Evolutionary conservation across 2,113 vertebrate genomes (phyloP), one percentile per base, ranked within the genome.

Genomic region (Myodes glareolus): DNA sequence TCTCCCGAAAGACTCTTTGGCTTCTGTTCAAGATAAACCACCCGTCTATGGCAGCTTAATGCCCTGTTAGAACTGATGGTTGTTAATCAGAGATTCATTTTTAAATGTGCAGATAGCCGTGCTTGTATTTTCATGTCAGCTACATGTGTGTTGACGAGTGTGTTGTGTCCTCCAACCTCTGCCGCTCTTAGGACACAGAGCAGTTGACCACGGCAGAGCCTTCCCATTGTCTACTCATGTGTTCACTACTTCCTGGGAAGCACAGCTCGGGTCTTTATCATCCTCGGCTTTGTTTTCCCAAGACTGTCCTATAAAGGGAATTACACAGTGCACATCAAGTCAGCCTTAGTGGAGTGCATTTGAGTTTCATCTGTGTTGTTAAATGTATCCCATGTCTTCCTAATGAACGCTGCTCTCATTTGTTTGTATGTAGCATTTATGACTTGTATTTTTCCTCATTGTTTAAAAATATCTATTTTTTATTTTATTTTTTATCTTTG

Each of bases 401-500:
- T 76, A 78, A 45, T 63, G 29, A 86, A 5, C 50, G 27, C 5
- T 84, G 33, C 73, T 63, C 73, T n/a, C 14, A 33, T 42, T 85
- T 8, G 7, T 80, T 19, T 80, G 8, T 19, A 2, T 85, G 21
- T 50, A 65, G 5, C 9, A 45, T 72, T 94, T 14, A 14, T 65
- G 39, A 80, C n/a, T 92, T 91, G 29, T 36, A 50, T 75, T 88
- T 88, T n/a, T 72, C 96, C 80, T 52, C 78, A 95, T 82, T 92
- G 13, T 39, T 89, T 36, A 67, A 73, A 73, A 91, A 67, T 52
- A 77, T 94, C 6, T 93, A 12, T 70, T 21, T 82, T 92, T 96
- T 65, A 96, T 86, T 58, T 93, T 73, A 58, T 45, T 36, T 68
- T 25, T 16, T 68, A 39, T 36, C 25, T 52, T 17, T 42, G 33